phyloP scores from a whole-genome alignment of 2,888 invertebrate species.

The Ischnus inquisitorius region DNA sequence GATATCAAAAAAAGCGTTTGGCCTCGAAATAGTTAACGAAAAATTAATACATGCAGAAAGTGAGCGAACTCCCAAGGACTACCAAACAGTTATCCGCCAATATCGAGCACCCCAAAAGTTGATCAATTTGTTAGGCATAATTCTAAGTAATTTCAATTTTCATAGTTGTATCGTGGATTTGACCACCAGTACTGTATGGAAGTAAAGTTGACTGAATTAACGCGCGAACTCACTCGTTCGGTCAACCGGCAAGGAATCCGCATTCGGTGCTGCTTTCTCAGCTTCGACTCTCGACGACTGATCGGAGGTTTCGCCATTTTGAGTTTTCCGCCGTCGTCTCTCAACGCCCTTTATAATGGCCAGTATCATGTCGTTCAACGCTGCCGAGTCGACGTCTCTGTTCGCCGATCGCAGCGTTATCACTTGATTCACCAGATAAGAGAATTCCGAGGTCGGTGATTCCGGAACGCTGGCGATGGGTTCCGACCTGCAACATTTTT shows the following conservation, averaged over 20 bases:
- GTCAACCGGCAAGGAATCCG: constrained; percentile 51
- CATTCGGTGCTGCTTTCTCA: constrained; percentile 60
- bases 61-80: too few relatives aligned
- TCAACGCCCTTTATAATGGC: constrained; percentile 54
- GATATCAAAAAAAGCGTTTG: too few relatives aligned
- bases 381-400: constrained; percentile 35
- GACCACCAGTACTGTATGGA: too few relatives aligned
- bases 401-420: constrained; percentile 71
- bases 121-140: too few relatives aligned
- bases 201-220: background rate
- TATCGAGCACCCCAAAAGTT: too few relatives aligned
- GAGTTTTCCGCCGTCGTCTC: constrained; percentile 52
- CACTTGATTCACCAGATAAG: constrained; percentile 75
- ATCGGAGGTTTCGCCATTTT: constrained; percentile 59
- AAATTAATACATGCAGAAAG: too few relatives aligned
- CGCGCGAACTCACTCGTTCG: constrained; percentile 58
- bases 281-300: constrained; percentile 54
- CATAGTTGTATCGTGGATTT: too few relatives aligned
- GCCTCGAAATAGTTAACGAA: too few relatives aligned
- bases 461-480: too few relatives aligned
- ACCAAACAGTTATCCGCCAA: too few relatives aligned
- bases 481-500: constrained; percentile 59
- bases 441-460: constrained; percentile 76
- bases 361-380: constrained; percentile 38
- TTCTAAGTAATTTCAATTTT: too few relatives aligned